These are phyloP conservation scores for Rhagologus leucostigma DNA, from an alignment of 2,113 vertebrate species.

Conservation along the genomic window DNA sequence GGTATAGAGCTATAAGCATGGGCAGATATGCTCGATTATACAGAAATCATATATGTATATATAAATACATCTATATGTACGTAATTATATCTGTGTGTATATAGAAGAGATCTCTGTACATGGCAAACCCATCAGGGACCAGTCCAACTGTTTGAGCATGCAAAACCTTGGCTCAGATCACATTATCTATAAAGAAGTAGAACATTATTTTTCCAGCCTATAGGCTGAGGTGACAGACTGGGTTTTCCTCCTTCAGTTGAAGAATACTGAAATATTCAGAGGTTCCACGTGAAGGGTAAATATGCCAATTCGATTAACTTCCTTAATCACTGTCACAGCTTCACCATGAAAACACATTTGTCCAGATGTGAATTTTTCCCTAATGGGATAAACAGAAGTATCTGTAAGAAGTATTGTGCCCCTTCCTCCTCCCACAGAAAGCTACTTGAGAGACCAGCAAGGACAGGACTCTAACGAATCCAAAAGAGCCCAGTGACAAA, in stretches of 20 bases:
- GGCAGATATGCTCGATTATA: neutral
- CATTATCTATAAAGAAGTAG: neutral
- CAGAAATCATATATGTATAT: neutral
- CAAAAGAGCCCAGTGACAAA: neutral
- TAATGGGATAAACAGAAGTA: conserved; percentile 24
- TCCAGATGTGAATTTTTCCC: neutral
- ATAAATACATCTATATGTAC: neutral
- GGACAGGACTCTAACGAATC: neutral
- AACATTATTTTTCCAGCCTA: conserved; percentile 37
- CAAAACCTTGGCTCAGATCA: neutral
- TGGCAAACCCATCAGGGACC: neutral
- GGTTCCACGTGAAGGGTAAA: neutral
- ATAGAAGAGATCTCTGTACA: neutral
- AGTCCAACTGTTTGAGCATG: neutral
- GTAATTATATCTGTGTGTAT: rapidly evolving
- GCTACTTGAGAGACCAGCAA: neutral
- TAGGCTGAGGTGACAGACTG: neutral
- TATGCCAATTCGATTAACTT: neutral
- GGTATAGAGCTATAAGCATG: neutral
- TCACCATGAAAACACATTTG: neutral
- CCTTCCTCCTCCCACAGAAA: neutral
- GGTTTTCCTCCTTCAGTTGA: neutral
- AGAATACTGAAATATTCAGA: conserved; percentile 4
- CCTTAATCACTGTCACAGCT: neutral
- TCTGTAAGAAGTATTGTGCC: neutral